Percentiles rank a stretch among this genome's conserved stretches.
phyloP scores from a whole-genome alignment of 2,888 invertebrate genomes.

The Luperina testacea region DNA sequence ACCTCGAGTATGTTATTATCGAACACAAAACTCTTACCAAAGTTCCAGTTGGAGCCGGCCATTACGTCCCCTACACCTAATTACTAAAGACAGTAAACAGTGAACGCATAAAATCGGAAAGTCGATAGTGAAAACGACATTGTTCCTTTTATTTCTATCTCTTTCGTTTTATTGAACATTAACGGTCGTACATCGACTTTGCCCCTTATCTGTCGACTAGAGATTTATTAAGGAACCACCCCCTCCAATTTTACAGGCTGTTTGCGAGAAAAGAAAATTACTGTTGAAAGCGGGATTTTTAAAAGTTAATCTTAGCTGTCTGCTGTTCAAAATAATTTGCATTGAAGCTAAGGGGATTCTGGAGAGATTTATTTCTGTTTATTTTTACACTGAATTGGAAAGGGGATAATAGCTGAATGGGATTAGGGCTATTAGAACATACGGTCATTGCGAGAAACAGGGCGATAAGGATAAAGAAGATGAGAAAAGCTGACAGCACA shows the following conservation, averaged over 20 bases:
- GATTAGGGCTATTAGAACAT: not conserved
- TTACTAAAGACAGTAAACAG: conserved; percentile 48
- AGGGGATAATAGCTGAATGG: not conserved
- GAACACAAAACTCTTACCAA: conserved; percentile 15
- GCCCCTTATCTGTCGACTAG: conserved; percentile 76
- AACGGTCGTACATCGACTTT: conserved; percentile 71
- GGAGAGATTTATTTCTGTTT: conserved; percentile 46
- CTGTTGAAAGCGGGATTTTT: conserved; percentile 61
- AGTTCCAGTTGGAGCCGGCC: conserved; percentile 17
- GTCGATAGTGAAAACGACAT: conserved; percentile 65
- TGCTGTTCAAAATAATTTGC: conserved; percentile 62
- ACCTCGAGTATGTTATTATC: not conserved
- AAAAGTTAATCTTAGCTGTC: conserved; percentile 63
- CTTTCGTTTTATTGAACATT: conserved; percentile 77
- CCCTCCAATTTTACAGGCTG: conserved; percentile 64
- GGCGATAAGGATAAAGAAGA: not conserved
- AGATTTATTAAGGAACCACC: conserved; percentile 76
- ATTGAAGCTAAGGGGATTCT: conserved; percentile 48
- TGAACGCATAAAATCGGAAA: conserved; percentile 57
- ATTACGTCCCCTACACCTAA: conserved; percentile 33
- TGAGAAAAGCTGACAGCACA: not conserved
- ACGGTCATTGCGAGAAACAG: not conserved
- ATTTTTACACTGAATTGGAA: conserved; percentile 12
- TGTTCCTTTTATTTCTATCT: conserved; percentile 70
- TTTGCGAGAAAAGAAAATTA: conserved; percentile 61